Evolutionary conservation across 2,113 vertebrate species (phyloP).

Genomic region (Carassius gibelio): DNA sequence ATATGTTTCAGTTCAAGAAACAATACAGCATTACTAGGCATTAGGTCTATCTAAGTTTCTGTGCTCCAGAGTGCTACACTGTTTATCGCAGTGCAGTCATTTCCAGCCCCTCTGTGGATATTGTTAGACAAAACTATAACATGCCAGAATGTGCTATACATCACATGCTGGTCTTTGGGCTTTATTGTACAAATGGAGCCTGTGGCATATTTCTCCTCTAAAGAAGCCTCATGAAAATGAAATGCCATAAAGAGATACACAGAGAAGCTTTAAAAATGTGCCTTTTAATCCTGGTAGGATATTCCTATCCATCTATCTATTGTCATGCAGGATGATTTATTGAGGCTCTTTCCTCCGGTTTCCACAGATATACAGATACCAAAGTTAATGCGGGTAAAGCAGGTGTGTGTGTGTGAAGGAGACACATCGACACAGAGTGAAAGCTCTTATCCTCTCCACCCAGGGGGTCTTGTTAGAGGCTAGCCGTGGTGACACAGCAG

Average conservation of each 20-base stretch:
- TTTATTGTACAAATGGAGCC: conserved; percentile 20
- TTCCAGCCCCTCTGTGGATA: conserved; percentile 29
- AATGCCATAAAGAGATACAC: conserved; percentile 14
- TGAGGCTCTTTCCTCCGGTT: not conserved
- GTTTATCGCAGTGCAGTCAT: conserved; percentile 15
- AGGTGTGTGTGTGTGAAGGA: not conserved
- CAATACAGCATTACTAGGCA: conserved; percentile 3
- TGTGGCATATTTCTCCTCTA: conserved; percentile 20
- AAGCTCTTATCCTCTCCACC: conserved; percentile 30
- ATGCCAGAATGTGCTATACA: conserved; percentile 23
- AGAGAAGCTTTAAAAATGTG: conserved; percentile 9
- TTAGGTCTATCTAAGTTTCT: conserved; percentile 5
- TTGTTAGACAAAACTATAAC: conserved; percentile 29
- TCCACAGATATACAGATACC: not conserved
- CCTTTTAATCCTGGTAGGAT: not conserved
- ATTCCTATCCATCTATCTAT: not conserved
- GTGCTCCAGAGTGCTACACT: not conserved
- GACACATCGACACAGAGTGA: not conserved
- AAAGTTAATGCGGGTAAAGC: not conserved
- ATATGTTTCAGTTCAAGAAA: conserved; percentile 10
- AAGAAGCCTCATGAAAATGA: conserved; percentile 3
- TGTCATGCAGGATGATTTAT: not conserved
- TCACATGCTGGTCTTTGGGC: conserved; percentile 26
- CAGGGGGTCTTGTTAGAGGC: conserved; percentile 44
- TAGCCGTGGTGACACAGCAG: conserved; percentile 21